These are phyloP conservation scores for Eretmochelys imbricata DNA, from an alignment of 2,113 vertebrate species.

Conservation along the genomic window DNA sequence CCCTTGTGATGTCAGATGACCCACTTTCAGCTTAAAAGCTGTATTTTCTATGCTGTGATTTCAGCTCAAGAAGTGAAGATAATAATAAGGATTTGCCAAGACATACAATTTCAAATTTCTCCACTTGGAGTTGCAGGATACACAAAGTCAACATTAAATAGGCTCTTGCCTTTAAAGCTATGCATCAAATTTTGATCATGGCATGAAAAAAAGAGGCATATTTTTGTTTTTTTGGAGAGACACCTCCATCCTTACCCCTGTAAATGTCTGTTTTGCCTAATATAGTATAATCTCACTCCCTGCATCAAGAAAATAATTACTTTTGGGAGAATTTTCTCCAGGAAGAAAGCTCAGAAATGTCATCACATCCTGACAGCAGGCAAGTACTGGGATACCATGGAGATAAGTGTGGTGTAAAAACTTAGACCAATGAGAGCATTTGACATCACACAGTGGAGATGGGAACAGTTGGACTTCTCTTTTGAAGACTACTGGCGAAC, in stretches of 20 bases:
- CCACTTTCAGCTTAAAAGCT: slow-evolving; percentile 6
- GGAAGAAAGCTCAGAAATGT: neutral
- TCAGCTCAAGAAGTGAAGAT: neutral
- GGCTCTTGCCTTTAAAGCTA: neutral
- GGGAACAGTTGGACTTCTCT: neutral
- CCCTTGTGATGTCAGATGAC: neutral
- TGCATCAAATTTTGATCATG: rapidly evolving
- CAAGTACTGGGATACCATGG: neutral
- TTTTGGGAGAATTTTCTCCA: neutral
- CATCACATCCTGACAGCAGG: neutral
- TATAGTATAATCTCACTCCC: neutral
- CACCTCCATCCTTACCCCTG: neutral
- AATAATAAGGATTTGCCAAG: neutral
- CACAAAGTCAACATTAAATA: neutral
- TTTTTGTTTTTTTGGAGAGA: neutral
- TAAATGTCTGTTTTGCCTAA: neutral
- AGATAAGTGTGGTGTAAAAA: neutral
- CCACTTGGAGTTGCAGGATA: neutral
- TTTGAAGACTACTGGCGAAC: neutral
- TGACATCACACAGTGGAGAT: neutral
- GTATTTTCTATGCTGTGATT: neutral
- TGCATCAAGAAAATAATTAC: neutral
- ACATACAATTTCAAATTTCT: neutral
- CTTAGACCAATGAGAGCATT: neutral
- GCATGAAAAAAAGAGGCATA: neutral